Percentiles rank a stretch among this genome's conserved stretches.
phyloP scores from a whole-genome alignment of 2,113 vertebrate genomes.

The Gallinago undulata region DNA sequence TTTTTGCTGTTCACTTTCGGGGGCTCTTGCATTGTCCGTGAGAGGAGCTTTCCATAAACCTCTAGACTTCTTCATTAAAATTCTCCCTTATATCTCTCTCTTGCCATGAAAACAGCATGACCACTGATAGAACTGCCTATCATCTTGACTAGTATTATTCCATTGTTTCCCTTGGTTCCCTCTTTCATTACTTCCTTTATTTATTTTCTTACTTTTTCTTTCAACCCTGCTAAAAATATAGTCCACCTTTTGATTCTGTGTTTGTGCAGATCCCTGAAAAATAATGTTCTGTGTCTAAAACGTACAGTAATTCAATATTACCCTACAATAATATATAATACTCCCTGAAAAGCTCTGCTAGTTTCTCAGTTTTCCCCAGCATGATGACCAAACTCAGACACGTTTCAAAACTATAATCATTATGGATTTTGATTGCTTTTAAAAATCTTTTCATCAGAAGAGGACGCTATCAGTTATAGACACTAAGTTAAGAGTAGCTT shows the following conservation, averaged over 20 bases:
- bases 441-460: not conserved
- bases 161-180: not conserved
- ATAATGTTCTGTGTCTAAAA: not conserved
- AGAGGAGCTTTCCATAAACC: not conserved
- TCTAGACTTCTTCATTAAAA: constrained; percentile 1
- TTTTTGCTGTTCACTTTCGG: not conserved
- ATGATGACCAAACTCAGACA: not conserved
- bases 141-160: not conserved
- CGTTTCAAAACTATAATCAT: not conserved
- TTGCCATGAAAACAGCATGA: not conserved
- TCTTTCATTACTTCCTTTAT: not conserved
- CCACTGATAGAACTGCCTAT: not conserved
- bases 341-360: not conserved
- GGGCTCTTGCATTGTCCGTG: fast-evolving
- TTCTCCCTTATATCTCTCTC: not conserved
- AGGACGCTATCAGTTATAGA: not conserved
- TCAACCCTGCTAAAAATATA: not conserved
- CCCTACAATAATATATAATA: not conserved
- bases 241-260: not conserved
- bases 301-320: not conserved
- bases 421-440: not conserved
- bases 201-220: not conserved
- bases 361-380: not conserved
- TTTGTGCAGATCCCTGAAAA: not conserved
- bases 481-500: not conserved